phyloP scores from a whole-genome alignment of 2,797 vertebrate species.

The Emydoidea blandingii region DNA sequence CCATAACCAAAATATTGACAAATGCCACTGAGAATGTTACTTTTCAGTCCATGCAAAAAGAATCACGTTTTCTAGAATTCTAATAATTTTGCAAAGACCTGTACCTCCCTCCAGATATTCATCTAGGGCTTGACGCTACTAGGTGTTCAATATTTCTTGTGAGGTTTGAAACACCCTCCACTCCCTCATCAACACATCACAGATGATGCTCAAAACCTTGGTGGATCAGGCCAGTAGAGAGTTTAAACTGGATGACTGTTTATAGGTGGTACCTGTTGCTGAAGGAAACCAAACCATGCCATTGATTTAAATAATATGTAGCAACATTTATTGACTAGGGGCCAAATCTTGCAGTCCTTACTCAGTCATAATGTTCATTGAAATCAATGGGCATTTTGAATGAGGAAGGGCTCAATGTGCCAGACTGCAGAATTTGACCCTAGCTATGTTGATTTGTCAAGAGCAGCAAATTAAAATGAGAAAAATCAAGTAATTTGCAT shows the following conservation, averaged over 20 bases:
- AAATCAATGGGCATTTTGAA: neutral
- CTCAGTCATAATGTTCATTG: neutral
- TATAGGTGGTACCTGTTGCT: neutral
- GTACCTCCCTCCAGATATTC: neutral
- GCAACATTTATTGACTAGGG: neutral
- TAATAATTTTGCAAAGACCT: neutral
- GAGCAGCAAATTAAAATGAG: constrained; percentile 4
- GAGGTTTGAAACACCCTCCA: fast-evolving
- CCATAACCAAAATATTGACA: neutral
- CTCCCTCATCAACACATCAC: neutral
- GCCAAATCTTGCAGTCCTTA: neutral
- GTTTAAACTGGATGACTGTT: neutral
- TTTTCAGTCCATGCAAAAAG: neutral
- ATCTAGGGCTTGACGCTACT: neutral
- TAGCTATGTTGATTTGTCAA: neutral
- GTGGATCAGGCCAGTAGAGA: neutral
- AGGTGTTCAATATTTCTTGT: neutral
- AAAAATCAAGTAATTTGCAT: constrained; percentile 29
- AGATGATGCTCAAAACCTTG: neutral
- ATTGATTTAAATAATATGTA: neutral
- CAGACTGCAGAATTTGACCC: neutral
- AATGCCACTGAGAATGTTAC: neutral
- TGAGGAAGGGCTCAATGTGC: neutral
- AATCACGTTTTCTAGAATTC: neutral
- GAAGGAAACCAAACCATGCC: neutral